Base-by-base conservation (phyloP, 2,888 invertebrate species). In the Agonopterix arenella region DNA sequence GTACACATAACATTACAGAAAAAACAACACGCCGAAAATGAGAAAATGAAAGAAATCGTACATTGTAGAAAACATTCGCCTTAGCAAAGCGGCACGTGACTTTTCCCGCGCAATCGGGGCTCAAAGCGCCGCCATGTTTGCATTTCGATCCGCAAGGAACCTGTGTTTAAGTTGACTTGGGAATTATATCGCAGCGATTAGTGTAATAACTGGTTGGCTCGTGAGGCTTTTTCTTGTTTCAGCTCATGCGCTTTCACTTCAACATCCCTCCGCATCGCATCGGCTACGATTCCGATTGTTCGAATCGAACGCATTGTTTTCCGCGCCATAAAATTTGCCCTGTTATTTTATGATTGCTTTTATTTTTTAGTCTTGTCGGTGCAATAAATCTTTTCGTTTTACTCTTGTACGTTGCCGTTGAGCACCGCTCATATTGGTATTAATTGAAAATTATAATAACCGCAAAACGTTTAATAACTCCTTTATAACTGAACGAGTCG, bases 101-200 rank as follows among this genome's bases (percentile, higher is more conserved):
- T 56, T 70, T 80, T 80, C 79, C 77, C 82, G 78, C 78, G 80
- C 79, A 73, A 70, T 75, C 67, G 11, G 65, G 59, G 57, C 73
- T 80, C 86, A 89, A 89, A 89, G 86, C 75, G 72, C 84, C 85
- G 88, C 84, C 88, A 88, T 90, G 89, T 90, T 90, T 90, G 89
- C 86, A 81, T 89, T 89, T 84, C 89, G 84, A 83, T 84, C 81
- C 76, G 81, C 84, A 80, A 82, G 75, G 81, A 83, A 88, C 89
- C 89, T 86, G 89, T 89, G 89, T 89, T 90, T 89, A 90, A 84
- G 84, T 86, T 86, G 84, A 88, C 85, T 86, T 74, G 77, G 83
- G 86, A 89, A 89, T 89, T 88, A 89, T 90, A 89, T 89, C 84
- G 82, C 77, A 74, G 79, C 88, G 88, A 90, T 89, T 90, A 90